Conservation (phyloP, 2,888 invertebrate species). For the Entomobrya multifasciata region DNA sequence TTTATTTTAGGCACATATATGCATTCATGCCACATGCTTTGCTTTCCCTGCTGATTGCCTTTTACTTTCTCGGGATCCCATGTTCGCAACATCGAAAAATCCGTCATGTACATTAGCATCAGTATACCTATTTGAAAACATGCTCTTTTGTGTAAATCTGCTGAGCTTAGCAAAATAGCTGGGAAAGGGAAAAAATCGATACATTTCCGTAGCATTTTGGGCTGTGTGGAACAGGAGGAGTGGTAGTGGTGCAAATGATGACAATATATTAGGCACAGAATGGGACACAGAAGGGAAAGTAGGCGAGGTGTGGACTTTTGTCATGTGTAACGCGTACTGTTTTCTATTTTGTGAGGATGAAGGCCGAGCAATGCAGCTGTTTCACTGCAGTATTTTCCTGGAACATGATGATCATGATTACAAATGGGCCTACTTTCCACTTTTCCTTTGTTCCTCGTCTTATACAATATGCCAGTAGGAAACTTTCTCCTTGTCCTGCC, state of each 20-base stretch:
- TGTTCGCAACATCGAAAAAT: not conserved
- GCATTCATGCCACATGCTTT: constrained; percentile 38
- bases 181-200: constrained; percentile 17
- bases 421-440: not conserved
- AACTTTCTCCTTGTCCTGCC: too few relatives aligned
- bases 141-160: not conserved
- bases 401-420: not conserved
- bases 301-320: constrained; percentile 4
- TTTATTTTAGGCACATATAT: not conserved
- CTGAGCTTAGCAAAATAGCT: too few relatives aligned
- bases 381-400: constrained; percentile 45
- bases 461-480: too few relatives aligned
- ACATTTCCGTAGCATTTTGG: not conserved
- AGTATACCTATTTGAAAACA: constrained; percentile 15
- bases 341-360: constrained; percentile 2
- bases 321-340: constrained; percentile 7
- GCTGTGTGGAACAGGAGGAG: not conserved
- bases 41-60: constrained; percentile 3
- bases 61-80: not conserved
- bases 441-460: constrained; percentile 12
- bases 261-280: not conserved
- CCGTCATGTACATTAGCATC: not conserved
- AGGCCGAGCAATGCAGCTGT: constrained; percentile 44
- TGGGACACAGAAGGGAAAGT: constrained; percentile 5
- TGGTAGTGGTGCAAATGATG: constrained; percentile 2